These are phyloP conservation scores for Macrosoma leucophasiata DNA, from an alignment of 2,888 invertebrate genomes.

Conservation along the genomic window DNA sequence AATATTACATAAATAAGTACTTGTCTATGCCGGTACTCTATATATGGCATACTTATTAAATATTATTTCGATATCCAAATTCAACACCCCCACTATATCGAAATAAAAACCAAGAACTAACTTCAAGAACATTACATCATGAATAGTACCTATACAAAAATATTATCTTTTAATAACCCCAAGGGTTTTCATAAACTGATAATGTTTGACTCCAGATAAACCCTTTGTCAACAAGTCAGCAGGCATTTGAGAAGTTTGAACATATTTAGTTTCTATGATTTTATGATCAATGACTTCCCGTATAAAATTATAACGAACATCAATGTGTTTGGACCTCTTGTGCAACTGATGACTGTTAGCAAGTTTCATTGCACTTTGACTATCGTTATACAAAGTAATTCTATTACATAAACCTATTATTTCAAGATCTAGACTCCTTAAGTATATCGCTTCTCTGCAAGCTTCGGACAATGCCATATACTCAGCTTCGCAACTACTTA, in stretches of 20 bases:
- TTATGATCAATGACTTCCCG: constrained; percentile 6
- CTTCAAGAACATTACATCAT: too few relatives aligned
- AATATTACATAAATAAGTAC: too few relatives aligned
- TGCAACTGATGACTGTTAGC: constrained; percentile 6
- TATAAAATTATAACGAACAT: constrained; percentile 8
- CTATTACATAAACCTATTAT: constrained; percentile 9
- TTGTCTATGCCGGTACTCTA: too few relatives aligned
- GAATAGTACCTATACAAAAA: too few relatives aligned
- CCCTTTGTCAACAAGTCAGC: constrained; percentile 14
- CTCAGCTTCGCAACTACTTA: constrained; percentile 26
- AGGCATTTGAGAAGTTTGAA: constrained; percentile 7
- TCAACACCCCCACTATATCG: constrained; percentile 6
- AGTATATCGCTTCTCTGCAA: constrained; percentile 18
- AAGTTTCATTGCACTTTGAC: constrained; percentile 15
- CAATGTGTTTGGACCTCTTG: constrained; percentile 1
- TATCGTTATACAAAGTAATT: constrained; percentile 13
- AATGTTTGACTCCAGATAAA: constrained; percentile 7
- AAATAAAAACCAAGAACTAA: too few relatives aligned
- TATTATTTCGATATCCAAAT: too few relatives aligned
- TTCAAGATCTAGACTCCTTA: constrained; percentile 10
- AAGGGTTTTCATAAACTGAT: constrained; percentile 9
- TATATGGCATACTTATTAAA: too few relatives aligned
- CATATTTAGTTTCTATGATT: constrained; percentile 7
- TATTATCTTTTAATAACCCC: too few relatives aligned
- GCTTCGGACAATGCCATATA: constrained; percentile 20